These are phyloP conservation scores for Spilosoma lubricipeda DNA, from an alignment of 2,888 invertebrate species.

Conservation along the genomic window DNA sequence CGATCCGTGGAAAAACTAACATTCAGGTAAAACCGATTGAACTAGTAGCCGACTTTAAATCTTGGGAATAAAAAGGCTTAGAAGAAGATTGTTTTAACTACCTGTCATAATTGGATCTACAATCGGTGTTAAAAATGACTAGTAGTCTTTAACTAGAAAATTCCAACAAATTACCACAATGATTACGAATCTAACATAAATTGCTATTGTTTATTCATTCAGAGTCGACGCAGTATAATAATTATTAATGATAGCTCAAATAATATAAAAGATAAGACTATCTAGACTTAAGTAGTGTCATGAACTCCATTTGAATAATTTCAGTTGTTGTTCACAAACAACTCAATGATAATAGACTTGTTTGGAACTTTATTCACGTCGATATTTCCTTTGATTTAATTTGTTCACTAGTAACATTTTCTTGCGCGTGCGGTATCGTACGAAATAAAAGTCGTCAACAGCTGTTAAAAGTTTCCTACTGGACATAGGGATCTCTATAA, in stretches of 20 bases:
- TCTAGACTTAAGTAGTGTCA: background rate
- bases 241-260: constrained; percentile 1
- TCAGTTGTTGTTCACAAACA: background rate
- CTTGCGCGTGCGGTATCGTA: too few relatives aligned
- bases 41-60: too few relatives aligned
- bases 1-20: too few relatives aligned
- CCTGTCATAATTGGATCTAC: too few relatives aligned
- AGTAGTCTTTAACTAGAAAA: background rate
- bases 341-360: background rate
- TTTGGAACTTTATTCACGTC: background rate
- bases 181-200: background rate
- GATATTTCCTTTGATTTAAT: too few relatives aligned
- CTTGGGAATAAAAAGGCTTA: too few relatives aligned
- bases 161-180: background rate
- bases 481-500: too few relatives aligned
- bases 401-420: too few relatives aligned
- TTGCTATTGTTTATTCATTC: background rate
- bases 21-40: too few relatives aligned
- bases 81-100: too few relatives aligned
- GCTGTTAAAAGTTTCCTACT: too few relatives aligned
- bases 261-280: background rate
- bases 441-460: too few relatives aligned
- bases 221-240: background rate
- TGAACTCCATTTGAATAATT: background rate
- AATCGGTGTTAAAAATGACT: background rate